Conservation (phyloP, 2,113 vertebrate species). For the Ciconia boyciana region DNA sequence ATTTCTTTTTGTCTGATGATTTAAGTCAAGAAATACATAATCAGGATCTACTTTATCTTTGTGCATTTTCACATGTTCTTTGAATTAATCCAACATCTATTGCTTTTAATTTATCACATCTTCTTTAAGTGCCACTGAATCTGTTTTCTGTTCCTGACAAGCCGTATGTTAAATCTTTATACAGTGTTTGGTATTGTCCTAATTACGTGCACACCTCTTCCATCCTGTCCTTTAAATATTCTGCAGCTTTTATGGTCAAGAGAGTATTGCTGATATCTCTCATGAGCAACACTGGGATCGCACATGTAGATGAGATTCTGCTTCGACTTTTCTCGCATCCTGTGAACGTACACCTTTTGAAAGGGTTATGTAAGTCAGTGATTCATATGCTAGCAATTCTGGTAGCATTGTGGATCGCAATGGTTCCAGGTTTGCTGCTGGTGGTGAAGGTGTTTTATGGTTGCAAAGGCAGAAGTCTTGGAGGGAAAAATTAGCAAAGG, state of each 20-base stretch:
- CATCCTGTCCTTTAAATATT: neutral
- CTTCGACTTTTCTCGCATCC: neutral
- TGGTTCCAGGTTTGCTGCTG: neutral
- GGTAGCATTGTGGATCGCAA: neutral
- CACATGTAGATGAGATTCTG: neutral
- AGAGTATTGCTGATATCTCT: neutral
- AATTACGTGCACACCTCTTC: neutral
- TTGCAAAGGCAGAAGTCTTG: neutral
- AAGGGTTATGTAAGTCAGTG: neutral
- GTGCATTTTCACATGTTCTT: neutral
- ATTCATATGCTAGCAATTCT: neutral
- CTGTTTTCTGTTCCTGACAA: neutral
- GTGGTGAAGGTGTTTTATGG: neutral
- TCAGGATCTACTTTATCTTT: neutral
- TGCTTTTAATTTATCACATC: neutral
- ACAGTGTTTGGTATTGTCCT: neutral
- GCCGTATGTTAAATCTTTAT: neutral
- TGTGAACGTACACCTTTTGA: neutral
- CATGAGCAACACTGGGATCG: neutral
- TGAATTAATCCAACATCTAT: neutral
- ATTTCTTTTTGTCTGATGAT: constrained; percentile 27
- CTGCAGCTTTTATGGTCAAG: neutral
- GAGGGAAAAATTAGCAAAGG: neutral
- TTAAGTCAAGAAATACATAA: constrained; percentile 1
- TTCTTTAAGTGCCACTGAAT: neutral